These are phyloP conservation scores for Nycticebus coucang DNA, from an alignment of 2,113 vertebrate genomes.

Conservation along the genomic window DNA sequence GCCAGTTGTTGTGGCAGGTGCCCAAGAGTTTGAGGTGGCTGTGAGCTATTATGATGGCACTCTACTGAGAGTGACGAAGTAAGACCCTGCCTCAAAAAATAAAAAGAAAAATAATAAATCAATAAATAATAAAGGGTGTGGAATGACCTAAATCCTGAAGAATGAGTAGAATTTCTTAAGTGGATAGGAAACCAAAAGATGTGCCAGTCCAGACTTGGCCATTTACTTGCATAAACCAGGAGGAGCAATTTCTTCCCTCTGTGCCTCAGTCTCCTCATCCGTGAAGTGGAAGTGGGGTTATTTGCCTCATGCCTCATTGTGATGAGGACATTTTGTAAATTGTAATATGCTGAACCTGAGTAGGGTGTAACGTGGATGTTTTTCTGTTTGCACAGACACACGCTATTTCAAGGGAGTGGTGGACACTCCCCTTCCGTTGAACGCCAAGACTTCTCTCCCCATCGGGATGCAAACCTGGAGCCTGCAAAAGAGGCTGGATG, in stretches of 20 bases:
- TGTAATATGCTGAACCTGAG: accelerated
- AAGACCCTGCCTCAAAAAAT: too few relatives aligned
- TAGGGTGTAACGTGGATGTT: not conserved
- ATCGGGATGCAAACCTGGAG: not conserved
- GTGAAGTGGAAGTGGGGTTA: accelerated
- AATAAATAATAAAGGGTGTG: not conserved
- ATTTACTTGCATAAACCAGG: accelerated
- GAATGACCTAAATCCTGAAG: not conserved
- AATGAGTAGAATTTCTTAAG: not conserved
- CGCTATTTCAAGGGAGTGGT: conserved; percentile 69
- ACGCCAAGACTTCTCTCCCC: not conserved
- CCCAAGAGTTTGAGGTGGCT: too few relatives aligned
- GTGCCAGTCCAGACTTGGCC: not conserved
- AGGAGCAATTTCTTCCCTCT: not conserved
- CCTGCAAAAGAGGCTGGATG: not conserved
- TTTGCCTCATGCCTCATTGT: not conserved
- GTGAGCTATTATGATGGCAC: too few relatives aligned
- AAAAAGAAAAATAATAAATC: too few relatives aligned
- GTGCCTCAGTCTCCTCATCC: not conserved
- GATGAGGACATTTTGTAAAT: not conserved
- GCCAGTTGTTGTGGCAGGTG: too few relatives aligned
- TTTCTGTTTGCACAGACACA: conserved; percentile 79
- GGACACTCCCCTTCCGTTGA: not conserved
- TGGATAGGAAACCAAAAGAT: too few relatives aligned
- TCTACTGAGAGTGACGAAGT: too few relatives aligned